Conservation (phyloP, 2,888 invertebrate species). For the Sipunculus nudus region DNA sequence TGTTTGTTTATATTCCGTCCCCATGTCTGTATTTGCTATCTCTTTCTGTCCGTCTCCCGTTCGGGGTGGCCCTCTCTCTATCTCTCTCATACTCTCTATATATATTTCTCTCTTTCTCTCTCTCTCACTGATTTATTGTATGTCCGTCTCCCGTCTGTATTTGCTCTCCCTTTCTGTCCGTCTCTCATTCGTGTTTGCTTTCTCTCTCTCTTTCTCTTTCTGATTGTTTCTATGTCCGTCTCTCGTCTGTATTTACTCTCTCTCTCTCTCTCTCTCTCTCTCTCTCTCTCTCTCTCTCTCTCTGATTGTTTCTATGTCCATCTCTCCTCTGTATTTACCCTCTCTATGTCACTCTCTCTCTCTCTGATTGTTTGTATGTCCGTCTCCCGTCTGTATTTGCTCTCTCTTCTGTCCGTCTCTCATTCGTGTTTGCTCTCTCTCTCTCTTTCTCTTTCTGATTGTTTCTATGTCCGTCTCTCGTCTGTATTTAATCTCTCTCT, state of each 20-base stretch:
- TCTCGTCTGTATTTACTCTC: not conserved
- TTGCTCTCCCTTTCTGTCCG: not conserved
- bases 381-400: not conserved
- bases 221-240: not conserved
- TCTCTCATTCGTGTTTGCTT: slow-evolving; percentile 1
- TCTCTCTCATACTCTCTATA: slow-evolving; percentile 12
- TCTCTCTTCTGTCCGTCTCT: no score
- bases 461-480: no score
- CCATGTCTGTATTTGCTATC: not conserved
- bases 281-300: no score
- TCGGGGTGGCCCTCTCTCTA: not conserved
- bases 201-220: slow-evolving; percentile 15
- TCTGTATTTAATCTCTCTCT: no score
- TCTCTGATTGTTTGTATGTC: slow-evolving; percentile 3
- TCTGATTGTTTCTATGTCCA: no score
- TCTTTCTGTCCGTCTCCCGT: slow-evolving; percentile 4
- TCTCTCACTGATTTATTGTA: slow-evolving; percentile 9
- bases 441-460: no score
- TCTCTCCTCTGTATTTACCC: slow-evolving; percentile 1
- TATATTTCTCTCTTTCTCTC: slow-evolving; percentile 12
- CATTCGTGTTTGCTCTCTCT: no score
- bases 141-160: not conserved
- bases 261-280: no score
- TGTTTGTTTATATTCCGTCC: not conserved
- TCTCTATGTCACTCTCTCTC: slow-evolving; percentile 18